phyloP scores from a whole-genome alignment of 1,140 invertebrate genomes.

The Acyrthosiphon pisum region DNA sequence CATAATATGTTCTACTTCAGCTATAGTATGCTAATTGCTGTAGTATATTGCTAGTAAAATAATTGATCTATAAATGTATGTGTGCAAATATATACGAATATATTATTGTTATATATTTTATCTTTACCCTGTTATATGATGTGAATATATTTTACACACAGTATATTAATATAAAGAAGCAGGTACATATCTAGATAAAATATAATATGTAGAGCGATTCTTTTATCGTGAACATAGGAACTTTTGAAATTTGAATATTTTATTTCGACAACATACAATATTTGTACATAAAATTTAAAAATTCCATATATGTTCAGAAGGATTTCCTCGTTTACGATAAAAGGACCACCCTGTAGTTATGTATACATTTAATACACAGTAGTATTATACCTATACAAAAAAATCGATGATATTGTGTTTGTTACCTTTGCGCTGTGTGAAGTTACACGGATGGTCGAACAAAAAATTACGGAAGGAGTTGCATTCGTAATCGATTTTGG shows the following conservation, averaged over 20 bases:
- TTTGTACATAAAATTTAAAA: not conserved
- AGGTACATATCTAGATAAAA: not conserved
- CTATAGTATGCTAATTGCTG: no score
- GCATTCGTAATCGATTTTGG: slow-evolving; percentile 86
- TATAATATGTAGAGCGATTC: not conserved
- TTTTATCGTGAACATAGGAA: not conserved
- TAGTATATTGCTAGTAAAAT: no score
- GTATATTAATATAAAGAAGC: not conserved
- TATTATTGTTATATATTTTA: no score
- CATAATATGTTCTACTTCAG: no score
- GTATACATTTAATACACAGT: no score
- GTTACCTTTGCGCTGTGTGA: slow-evolving; percentile 85
- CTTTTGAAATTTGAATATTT: not conserved
- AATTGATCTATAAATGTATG: no score
- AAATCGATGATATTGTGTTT: slow-evolving; percentile 13
- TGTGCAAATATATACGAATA: no score
- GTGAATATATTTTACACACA: not conserved
- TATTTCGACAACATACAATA: not conserved
- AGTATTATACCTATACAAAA: not conserved
- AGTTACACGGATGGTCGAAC: slow-evolving; percentile 89
- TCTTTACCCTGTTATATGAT: not conserved
- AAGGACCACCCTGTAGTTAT: not conserved
- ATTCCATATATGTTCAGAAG: no score
- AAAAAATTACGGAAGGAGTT: slow-evolving; percentile 90
- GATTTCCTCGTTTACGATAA: no score